Evolutionary conservation across 92 coral and sea anemone species (phyloP), one percentile per base, ranked within the genome.

Genomic region (Palythoa heliodiscus): DNA sequence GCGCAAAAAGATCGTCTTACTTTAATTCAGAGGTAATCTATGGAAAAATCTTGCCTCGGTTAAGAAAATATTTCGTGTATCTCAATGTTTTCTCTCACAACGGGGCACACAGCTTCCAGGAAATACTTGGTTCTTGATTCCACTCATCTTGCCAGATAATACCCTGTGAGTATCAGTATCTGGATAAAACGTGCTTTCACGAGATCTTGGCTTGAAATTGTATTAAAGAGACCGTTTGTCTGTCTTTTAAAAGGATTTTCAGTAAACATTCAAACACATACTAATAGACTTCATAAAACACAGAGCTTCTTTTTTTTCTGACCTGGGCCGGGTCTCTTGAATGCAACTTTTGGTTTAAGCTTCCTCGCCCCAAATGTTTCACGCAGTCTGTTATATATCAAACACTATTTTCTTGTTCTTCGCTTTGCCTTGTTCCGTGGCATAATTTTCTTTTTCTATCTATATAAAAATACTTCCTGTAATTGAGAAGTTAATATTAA

Each of bases 111-210:
- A 66, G 60, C 52, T 23, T 43, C 22, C 74, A 80, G 84, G 84
- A 80, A 80, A 80, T 80, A 67, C 67, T 80, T 80, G 17, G 60
- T 3, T 24, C 3, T 52, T 80, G 84, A 80, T 66, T 43, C 75
- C 35, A 63, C 71, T 80, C 40, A 80, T 43, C 72, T 35, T 11
- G 58, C 74, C 58, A 70, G 84, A 80, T 80, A 80, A 80, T 64
- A 24, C 84, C n/a, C 38, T 13, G 43, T 43, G 74, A 80, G 74
- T 66, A 66, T 37, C 50, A 43, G 47, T 80, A 73, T 80, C 23
- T 35, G 71, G 84, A 80, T 80, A 80, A 80, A 80, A 47, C 84
- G 84, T 47, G 48, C 60, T 43, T 80, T 67, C 84, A 80, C 84
- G 84, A 70, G 66, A 80, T 80, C 84, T 64, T 66, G 20, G 58